Evolutionary conservation across 2,888 invertebrate genomes (phyloP).

Genomic region (Ichneumoninae sp.): DNA sequence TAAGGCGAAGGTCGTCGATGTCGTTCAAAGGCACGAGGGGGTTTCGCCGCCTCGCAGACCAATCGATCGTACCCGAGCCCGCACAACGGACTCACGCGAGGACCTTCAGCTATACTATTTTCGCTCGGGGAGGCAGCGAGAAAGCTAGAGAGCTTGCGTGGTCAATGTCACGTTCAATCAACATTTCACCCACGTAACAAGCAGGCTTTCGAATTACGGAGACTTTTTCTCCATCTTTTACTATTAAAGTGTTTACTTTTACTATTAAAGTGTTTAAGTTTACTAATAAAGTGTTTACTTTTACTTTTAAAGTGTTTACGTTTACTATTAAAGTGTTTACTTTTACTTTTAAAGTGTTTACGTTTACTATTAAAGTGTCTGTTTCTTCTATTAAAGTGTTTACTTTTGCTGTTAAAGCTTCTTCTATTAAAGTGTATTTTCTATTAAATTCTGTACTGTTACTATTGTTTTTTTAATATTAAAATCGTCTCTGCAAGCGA

Average conservation of each 20-base stretch:
- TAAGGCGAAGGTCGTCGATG: slow-evolving; percentile 14
- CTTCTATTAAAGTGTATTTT: too few species aligned
- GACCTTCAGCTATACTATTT: slow-evolving; percentile 17
- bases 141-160: slow-evolving; percentile 8
- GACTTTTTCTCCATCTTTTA: slow-evolving; percentile 25
- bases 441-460: background rate
- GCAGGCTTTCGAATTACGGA: slow-evolving; percentile 4
- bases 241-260: background rate
- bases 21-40: slow-evolving; percentile 40
- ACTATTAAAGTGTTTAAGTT: background rate
- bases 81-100: background rate
- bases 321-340: too few species aligned
- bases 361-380: background rate
- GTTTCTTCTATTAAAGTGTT: too few species aligned
- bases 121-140: slow-evolving; percentile 19
- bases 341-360: background rate
- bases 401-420: too few species aligned
- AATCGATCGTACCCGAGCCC: slow-evolving; percentile 41
- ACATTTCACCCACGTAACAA: slow-evolving; percentile 54
- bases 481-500: background rate
- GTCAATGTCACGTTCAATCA: slow-evolving; percentile 53
- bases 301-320: too few species aligned
- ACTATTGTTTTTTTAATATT: too few species aligned
- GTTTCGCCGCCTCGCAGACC: slow-evolving; percentile 34
- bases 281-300: too few species aligned